A percentile compares a stretch with the other conserved stretches of the same genome.
phyloP scores from a whole-genome alignment of 1,140 invertebrate genomes.

The Drosophila sproati region DNA sequence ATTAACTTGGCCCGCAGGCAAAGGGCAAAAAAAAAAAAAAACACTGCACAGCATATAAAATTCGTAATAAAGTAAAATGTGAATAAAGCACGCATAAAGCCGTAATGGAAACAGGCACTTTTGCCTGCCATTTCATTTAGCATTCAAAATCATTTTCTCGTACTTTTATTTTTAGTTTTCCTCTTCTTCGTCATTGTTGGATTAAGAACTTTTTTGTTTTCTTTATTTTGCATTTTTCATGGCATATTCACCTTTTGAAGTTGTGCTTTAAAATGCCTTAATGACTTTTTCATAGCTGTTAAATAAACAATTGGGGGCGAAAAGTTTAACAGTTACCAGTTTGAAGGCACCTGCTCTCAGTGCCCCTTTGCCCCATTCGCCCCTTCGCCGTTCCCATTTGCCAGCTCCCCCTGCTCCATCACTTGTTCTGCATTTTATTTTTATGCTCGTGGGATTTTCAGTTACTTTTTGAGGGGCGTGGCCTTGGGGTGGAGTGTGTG shows the following conservation, averaged over 20 bases:
- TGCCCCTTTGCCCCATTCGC: too few relatives aligned
- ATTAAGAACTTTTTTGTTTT: conserved; percentile 67
- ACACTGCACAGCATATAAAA: conserved; percentile 15
- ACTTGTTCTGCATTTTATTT: conserved; percentile 13
- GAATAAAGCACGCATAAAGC: conserved; percentile 22
- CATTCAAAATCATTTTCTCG: conserved; percentile 64
- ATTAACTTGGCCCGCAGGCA: conserved; percentile 46
- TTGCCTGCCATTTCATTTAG: conserved; percentile 61
- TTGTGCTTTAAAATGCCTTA: conserved; percentile 65
- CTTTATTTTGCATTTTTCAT: conserved; percentile 59
- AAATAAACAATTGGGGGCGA: conserved; percentile 70
- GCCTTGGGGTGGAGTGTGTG: not conserved
- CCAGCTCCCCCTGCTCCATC: not conserved
- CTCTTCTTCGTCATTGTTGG: conserved; percentile 26
- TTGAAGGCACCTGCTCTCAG: conserved; percentile 38
- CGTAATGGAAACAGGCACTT: conserved; percentile 49
- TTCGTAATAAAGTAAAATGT: conserved; percentile 36
- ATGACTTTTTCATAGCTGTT: conserved; percentile 80
- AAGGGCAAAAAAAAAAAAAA: not conserved
- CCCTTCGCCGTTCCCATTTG: not conserved
- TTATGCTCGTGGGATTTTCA: conserved; percentile 18
- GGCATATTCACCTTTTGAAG: conserved; percentile 75
- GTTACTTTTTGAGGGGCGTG: not conserved
- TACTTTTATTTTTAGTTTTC: conserved; percentile 34
- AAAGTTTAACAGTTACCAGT: conserved; percentile 52